Base-by-base conservation (phyloP, 2,888 invertebrate species). In the Acanthopleura granulata region DNA sequence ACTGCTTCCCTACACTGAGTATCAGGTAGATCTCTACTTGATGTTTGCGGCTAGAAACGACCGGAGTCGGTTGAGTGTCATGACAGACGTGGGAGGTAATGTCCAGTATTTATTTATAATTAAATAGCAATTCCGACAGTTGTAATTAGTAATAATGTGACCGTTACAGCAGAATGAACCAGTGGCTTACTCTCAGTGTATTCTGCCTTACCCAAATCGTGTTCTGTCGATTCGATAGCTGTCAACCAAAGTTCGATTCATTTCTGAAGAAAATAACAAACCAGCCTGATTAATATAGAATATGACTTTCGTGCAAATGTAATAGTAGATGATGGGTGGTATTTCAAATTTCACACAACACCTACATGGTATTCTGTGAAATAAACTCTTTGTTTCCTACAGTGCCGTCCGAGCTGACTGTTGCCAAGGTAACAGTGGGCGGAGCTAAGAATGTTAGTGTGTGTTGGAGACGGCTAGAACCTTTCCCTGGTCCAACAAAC, bases 1-100 rank as follows among this genome's bases (percentile, higher is more conserved):
- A 57, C 57, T 57, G n/a, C 57, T 57, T 57, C 57, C 57, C 57
- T 57, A 57, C 22, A 57, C 57, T 57, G n/a, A n/a, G 6, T 57
- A 57, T 57, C n/a, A 22, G n/a, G 3, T 57, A 22, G 57, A 3
- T 6, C 18, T 57, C 18, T 57, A 57, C 12, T 3, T 40, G 4
- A 40, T 9, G 9, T 40, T 40, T 40, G 4, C 9, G 40, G 3
- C 40, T 3, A 9, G 40, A 40, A 40, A 40, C 40, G 57, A 57
- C 3, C 57, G 6, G 1, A 57, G 57, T 12, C 18, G n/a, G 22
- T 12, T 57, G 3, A n/a, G 6, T 6, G 57, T n/a, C 6, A 57
- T 18, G 57, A 57, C 57, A n/a, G 57, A 57, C 3, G 22, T 22
- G 18, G 57, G 22, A 57, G 57, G 57, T 57, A 57, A 57, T 4